These are phyloP conservation scores for Dicyrtoma fusca DNA, from an alignment of 2,888 invertebrate genomes.

Conservation along the genomic window DNA sequence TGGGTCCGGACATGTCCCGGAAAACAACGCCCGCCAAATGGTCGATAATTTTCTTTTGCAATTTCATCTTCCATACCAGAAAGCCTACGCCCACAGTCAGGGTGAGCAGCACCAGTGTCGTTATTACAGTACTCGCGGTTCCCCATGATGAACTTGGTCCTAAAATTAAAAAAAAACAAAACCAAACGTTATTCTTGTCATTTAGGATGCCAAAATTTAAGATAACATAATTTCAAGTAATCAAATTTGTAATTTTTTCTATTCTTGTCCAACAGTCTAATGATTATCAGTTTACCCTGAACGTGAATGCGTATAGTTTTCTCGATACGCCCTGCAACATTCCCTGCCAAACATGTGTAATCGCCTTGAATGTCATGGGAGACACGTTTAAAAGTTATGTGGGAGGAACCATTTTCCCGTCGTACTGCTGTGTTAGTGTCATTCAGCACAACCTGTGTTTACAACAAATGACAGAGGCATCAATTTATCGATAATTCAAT, in stretches of 20 bases:
- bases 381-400: constrained; percentile 48
- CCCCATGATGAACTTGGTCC: constrained; percentile 12
- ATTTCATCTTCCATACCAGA: constrained; percentile 52
- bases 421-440: constrained; percentile 19
- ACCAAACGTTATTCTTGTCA: neutral
- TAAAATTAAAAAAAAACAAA: no score
- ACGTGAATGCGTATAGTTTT: constrained; percentile 47
- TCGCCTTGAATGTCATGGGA: constrained; percentile 49
- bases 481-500: no score
- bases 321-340: constrained; percentile 48
- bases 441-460: constrained; percentile 29
- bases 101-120: constrained; percentile 26
- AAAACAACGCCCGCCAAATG: constrained; percentile 55
- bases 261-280: no score
- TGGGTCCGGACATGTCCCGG: constrained; percentile 46
- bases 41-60: constrained; percentile 53
- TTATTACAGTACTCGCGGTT: constrained; percentile 15
- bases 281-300: constrained; percentile 34
- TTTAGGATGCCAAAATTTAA: neutral
- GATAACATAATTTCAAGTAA: neutral
- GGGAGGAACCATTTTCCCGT: constrained; percentile 45
- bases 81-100: constrained; percentile 46
- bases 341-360: constrained; percentile 45
- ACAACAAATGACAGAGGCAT: neutral
- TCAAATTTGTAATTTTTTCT: neutral